Base-by-base conservation (phyloP, 2,113 vertebrate genomes). In the Pristiophorus japonicus region DNA sequence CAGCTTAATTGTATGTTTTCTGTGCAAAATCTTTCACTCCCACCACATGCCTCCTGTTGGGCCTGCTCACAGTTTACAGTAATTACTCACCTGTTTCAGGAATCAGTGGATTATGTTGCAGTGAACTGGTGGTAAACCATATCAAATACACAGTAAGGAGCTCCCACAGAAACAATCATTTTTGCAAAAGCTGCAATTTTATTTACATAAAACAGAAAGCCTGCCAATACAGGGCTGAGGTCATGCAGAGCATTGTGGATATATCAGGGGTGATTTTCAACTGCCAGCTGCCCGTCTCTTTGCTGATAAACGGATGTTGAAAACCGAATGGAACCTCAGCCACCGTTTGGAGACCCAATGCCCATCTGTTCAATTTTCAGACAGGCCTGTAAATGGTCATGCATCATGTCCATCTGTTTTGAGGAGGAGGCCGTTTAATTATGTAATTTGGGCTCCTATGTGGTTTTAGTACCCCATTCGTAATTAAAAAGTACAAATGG, bases 61-160 rank as follows among this genome's bases (percentile, higher is more conserved):
- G 59, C 88, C 59, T 92, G 5, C 34, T 92, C 88, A 63, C 59
- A 92, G 88, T 92, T 92, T 92, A 63, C 88, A 92, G 88, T 63
- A 63, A 92, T 92, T 92, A 92, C 88, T 92, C 88, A 92, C 88
- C 88, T 92, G 88, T 63, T 63, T 92, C 88, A 63, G 59, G 88
- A 92, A 59, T 63, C 34, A 92, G 88, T 5, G 6, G 55, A 62
- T 22, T 92, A 20, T 38, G 88, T 92, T n/a, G 38, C 55, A 38
- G 88, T 92, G 88, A 92, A 59, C 34, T 63, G 55, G 34, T 38
- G 59, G 38, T 38, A 38, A 92, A 92, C 20, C 88, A 88, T 14
- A 88, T 88, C 85, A 88, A 88, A 88, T 51, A 88, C 47, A n/a
- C 88, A 92, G 87, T 59, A 63, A 63, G 88, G 16, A 63, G 16